A percentile compares a stretch with the other conserved stretches of the same genome.
Evolutionary conservation across 2,888 invertebrate genomes (phyloP).

Genomic region (Syritta pipiens): DNA sequence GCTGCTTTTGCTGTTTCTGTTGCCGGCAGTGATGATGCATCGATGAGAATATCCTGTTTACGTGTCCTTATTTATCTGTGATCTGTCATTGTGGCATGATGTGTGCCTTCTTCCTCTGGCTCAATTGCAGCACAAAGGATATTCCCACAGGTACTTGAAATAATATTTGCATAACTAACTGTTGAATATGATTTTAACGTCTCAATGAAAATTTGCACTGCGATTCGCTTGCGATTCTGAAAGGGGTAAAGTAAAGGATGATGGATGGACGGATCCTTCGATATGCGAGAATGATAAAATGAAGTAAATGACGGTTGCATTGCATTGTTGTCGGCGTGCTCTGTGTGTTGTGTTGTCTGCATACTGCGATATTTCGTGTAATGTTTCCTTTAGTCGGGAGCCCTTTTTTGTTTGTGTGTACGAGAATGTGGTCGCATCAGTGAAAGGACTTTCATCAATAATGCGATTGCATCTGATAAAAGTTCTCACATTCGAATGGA

Average conservation of each 20-base stretch:
- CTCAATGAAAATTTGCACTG: slow-evolving; percentile 21
- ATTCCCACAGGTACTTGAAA: slow-evolving; percentile 49
- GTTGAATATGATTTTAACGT: slow-evolving; percentile 62
- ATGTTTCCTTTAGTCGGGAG: not conserved
- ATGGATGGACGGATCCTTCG: slow-evolving; percentile 7
- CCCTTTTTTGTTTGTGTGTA: no score
- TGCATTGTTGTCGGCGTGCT: not conserved
- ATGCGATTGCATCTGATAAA: no score
- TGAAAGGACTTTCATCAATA: no score
- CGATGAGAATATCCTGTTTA: not conserved
- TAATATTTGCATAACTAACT: slow-evolving; percentile 57
- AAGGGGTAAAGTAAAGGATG: not conserved
- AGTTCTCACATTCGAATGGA: no score
- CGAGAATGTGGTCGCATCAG: no score
- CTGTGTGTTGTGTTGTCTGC: no score
- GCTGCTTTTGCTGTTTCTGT: no score
- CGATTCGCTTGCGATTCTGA: slow-evolving; percentile 18
- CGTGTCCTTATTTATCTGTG: slow-evolving; percentile 21
- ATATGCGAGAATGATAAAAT: not conserved
- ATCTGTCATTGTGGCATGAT: slow-evolving; percentile 6
- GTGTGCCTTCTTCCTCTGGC: not conserved
- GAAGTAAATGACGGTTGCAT: not conserved
- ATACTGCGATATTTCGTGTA: not conserved
- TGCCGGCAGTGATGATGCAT: no score
- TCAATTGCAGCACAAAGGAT: slow-evolving; percentile 40